These are phyloP conservation scores for rabbit (Oryctolagus cuniculus) DNA, from an alignment of 2,113 vertebrate genomes.

Conservation along the genomic window mOryCun1.1 NC_091432.1:83940501-83941000, in stretches of 20 bases:
- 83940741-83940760: not conserved
- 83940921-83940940: conserved; percentile 53
- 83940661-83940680: conserved; percentile 41
- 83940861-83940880: not conserved
- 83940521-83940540: conserved; percentile 12
- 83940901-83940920: not conserved
- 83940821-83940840: not conserved
- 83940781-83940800: not conserved
- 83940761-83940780: not conserved
- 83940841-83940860: not conserved
- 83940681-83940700: conserved; percentile 47
- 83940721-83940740: conserved; percentile 52
- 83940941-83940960: not conserved
- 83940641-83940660: conserved; percentile 50
- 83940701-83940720: not conserved
- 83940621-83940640: not conserved
- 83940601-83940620: conserved; percentile 12
- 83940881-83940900: not conserved
- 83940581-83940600: conserved; percentile 68
- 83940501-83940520: conserved; percentile 29
- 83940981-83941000: not conserved
- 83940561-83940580: conserved; percentile 29
- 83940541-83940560: conserved; percentile 51
- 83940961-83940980: not conserved
- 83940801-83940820: not conserved